Percentiles rank a stretch among this genome's conserved stretches.
Evolutionary conservation across 2,797 vertebrate genomes (phyloP).

Genomic region (Sarcophilus harrisii): DNA sequence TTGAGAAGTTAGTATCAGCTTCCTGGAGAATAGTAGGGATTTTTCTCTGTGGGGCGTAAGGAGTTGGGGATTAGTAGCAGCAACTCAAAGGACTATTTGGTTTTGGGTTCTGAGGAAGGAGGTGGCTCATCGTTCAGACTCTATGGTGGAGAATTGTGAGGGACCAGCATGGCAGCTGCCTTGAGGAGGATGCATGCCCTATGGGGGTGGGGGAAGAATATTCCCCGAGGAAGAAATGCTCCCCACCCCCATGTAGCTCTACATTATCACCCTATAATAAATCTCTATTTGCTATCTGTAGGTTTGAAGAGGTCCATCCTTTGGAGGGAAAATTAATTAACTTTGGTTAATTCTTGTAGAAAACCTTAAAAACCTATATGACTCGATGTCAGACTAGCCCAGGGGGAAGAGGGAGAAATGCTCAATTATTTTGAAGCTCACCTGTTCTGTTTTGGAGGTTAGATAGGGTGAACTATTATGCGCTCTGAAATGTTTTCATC

Average conservation of each 20-base stretch:
- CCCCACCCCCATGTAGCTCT: not conserved
- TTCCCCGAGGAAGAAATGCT: not conserved
- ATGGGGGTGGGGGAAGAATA: not conserved
- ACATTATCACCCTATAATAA: not conserved
- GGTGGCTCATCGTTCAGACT: not conserved
- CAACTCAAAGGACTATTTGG: not conserved
- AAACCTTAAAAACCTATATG: not conserved
- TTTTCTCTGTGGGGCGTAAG: not conserved
- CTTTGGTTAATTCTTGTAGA: not conserved
- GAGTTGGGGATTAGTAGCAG: not conserved
- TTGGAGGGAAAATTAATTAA: not conserved
- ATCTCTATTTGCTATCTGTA: not conserved
- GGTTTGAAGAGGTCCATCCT: not conserved
- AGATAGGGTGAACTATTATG: not conserved
- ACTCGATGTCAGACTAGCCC: constrained; percentile 8
- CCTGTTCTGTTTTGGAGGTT: constrained; percentile 27
- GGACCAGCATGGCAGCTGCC: not conserved
- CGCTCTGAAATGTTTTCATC: not conserved
- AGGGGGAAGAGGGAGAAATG: not conserved
- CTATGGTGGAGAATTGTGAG: not conserved
- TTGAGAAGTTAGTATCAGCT: not conserved
- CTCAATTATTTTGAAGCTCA: not conserved
- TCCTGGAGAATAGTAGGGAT: not conserved
- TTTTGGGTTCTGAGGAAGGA: not conserved
- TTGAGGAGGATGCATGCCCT: not conserved